These are phyloP conservation scores for Coleophora flavipennella DNA, from an alignment of 2,888 invertebrate genomes.

Conservation along the genomic window DNA sequence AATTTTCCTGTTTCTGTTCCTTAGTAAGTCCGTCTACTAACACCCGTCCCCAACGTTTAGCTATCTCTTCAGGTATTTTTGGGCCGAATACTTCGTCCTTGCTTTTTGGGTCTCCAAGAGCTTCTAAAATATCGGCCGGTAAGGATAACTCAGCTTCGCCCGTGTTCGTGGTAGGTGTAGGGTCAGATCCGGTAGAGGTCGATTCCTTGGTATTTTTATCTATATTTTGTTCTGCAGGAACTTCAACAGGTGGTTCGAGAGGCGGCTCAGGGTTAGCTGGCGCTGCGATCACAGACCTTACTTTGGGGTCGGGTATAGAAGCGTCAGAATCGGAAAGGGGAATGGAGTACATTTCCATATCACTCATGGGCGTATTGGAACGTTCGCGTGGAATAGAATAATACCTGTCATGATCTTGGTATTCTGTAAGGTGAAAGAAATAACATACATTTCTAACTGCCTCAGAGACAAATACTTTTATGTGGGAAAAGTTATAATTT, in stretches of 20 bases:
- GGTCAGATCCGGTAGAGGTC: background rate
- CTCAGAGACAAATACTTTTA: too few species aligned
- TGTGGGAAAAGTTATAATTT: background rate
- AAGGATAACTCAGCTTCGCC: background rate
- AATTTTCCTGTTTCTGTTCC: constrained; percentile 2
- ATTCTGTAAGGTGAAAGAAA: background rate
- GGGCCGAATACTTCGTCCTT: constrained; percentile 9
- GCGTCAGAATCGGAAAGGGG: background rate
- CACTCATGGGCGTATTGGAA: background rate
- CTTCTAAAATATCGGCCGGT: constrained; percentile 4
- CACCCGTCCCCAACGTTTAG: constrained; percentile 9
- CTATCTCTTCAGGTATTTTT: constrained; percentile 6
- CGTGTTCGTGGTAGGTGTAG: background rate
- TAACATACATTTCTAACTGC: too few species aligned
- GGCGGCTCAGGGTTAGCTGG: background rate
- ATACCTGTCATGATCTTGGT: background rate
- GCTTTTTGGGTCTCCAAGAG: constrained; percentile 7
- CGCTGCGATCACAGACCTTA: background rate
- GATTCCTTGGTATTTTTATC: background rate
- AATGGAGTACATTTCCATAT: background rate
- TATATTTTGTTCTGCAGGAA: background rate
- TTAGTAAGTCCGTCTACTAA: constrained; percentile 9
- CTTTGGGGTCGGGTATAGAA: background rate
- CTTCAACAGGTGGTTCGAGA: background rate
- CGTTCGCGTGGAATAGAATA: background rate